These are phyloP conservation scores for Siderastrea radians DNA, from an alignment of 92 coral and sea anemone genomes.

Conservation along the genomic window DNA sequence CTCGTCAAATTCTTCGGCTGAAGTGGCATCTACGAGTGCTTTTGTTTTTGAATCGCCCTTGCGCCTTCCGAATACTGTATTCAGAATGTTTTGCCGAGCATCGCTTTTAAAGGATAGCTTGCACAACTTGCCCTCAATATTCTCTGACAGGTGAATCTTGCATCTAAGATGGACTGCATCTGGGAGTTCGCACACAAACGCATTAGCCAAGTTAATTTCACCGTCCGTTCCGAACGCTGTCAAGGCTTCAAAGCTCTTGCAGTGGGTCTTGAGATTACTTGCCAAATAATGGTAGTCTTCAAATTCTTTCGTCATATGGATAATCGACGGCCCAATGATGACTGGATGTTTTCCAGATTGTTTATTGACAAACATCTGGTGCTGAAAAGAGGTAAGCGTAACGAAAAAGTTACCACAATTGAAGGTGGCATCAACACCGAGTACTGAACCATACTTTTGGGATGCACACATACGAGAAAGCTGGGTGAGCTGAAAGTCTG, in stretches of 20 bases:
- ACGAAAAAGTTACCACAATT: constrained; percentile 74
- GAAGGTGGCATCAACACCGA: constrained; percentile 71
- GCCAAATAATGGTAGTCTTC: constrained; percentile 45
- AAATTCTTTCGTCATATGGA: constrained; percentile 55
- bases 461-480: constrained; percentile 50
- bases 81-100: constrained; percentile 44
- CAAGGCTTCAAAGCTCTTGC: constrained; percentile 42
- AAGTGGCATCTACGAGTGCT: constrained; percentile 67
- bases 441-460: constrained; percentile 52
- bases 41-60: constrained; percentile 40
- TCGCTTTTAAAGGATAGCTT: constrained; percentile 49
- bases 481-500: constrained; percentile 55
- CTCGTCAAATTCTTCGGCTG: constrained; percentile 57
- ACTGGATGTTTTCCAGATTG: constrained; percentile 60
- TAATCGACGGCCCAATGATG: constrained; percentile 60
- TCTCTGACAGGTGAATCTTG: constrained; percentile 67
- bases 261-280: constrained; percentile 41
- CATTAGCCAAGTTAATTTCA: constrained; percentile 66
- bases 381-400: constrained; percentile 53
- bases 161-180: constrained; percentile 63
- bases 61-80: constrained; percentile 62
- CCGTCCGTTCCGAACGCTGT: constrained; percentile 72
- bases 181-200: constrained; percentile 68
- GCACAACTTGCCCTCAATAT: constrained; percentile 58
- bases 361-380: constrained; percentile 64